Evolutionary conservation across 2,888 invertebrate genomes (phyloP), one percentile per base, ranked within the genome.

Genomic region (Choristoneura rosaceana): DNA sequence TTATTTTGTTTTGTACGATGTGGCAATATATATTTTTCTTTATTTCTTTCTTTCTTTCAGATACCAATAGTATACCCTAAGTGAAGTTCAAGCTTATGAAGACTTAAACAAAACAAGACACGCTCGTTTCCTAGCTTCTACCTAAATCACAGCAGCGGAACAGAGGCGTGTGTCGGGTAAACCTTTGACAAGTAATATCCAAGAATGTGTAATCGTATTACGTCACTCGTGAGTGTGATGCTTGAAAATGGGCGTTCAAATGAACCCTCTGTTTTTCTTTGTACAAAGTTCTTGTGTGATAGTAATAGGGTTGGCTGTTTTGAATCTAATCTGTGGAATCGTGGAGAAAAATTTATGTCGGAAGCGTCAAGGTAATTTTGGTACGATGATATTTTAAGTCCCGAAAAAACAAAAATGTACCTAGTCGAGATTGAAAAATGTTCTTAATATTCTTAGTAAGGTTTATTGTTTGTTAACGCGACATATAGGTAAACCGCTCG

Each of bases 101-200:
- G 38, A 38, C 7, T 7, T 38, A 38, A 38, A 38, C 12, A 43
- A 12, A 43, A 41, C 1, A 60, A 65, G 55, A 43, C 52, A 65
- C 68, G 67, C 71, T 71, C 62, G 63, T 71, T 65, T 68, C 43
- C 60, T 50, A 15, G 76, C 76, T 64, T 47, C 63, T 71, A 58
- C 66, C 62, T 65, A 75, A 77, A 77, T 77, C 76, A 60, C 71
- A 75, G 77, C 75, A 70, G 66, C 73, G 74, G 75, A 80, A 76
- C 76, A 76, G 73, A 79, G 73, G 75, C 75, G 66, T n/a, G 64
- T 76, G 73, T 69, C 68, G 77, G 74, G 77, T 78, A 77, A 79
- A 83, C 78, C 80, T 83, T 79, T 82, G 83, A 82, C 80, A 81
- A 82, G 83, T 80, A 80, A 83, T 80, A 80, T 79, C 76, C 76